Percentiles rank a stretch among this genome's conserved stretches.
Conservation (phyloP, 1,140 invertebrate species). For the Agrilus planipennis region DNA sequence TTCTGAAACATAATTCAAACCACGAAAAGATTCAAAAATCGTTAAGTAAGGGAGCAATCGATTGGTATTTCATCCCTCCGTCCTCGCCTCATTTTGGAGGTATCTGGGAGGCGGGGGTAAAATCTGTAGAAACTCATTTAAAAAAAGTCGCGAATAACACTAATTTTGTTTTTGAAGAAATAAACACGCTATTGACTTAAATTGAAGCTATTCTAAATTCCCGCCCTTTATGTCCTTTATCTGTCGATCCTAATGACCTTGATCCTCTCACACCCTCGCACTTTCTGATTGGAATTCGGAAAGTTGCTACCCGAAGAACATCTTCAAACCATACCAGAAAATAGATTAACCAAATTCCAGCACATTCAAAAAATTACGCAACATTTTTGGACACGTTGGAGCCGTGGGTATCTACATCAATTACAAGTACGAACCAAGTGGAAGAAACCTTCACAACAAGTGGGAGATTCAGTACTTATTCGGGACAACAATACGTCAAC, state of each 20-base stretch:
- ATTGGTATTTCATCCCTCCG: constrained; percentile 35
- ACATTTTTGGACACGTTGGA: too few relatives aligned
- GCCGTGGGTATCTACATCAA: too few relatives aligned
- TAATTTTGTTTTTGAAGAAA: constrained; percentile 8
- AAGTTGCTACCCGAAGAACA: too few relatives aligned
- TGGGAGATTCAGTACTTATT: too few relatives aligned
- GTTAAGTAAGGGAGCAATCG: constrained; percentile 16
- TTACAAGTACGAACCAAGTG: too few relatives aligned
- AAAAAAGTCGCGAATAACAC: neutral
- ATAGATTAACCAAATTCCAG: too few relatives aligned
- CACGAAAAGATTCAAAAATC: constrained; percentile 2
- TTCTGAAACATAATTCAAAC: neutral
- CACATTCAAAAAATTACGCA: too few relatives aligned
- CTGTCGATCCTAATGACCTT: constrained; percentile 11
- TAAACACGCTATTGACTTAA: constrained; percentile 11
- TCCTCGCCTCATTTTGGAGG: constrained; percentile 32
- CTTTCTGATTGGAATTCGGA: too few relatives aligned
- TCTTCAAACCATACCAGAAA: too few relatives aligned
- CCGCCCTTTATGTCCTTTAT: constrained; percentile 15
- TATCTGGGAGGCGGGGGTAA: constrained; percentile 26
- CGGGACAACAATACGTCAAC: too few relatives aligned
- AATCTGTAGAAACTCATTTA: constrained; percentile 4
- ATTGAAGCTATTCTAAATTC: constrained; percentile 14
- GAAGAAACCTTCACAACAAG: too few relatives aligned
- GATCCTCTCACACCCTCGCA: constrained; percentile 17